These are phyloP conservation scores for Condylostylus longicornis DNA, from an alignment of 1,140 invertebrate species.

Conservation along the genomic window DNA sequence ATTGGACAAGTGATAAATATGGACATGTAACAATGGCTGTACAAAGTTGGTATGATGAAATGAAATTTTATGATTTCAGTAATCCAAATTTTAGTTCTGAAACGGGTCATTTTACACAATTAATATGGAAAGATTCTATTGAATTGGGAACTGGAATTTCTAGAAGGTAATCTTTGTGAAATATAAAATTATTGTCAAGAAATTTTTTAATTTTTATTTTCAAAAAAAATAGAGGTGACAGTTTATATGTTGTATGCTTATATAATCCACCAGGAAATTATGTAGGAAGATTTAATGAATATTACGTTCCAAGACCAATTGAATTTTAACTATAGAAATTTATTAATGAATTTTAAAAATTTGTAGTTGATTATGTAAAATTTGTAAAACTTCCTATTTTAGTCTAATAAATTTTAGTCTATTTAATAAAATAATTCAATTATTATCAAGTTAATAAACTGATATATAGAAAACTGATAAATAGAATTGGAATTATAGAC, in stretches of 20 bases:
- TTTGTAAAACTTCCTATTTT: too few relatives aligned
- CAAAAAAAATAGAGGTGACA: slow-evolving; percentile 21
- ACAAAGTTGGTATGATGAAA: slow-evolving; percentile 48
- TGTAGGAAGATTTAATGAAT: slow-evolving; percentile 46
- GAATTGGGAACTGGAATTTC: slow-evolving; percentile 54
- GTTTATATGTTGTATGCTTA: slow-evolving; percentile 48
- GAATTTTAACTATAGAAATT: too few relatives aligned
- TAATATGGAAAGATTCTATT: slow-evolving; percentile 51
- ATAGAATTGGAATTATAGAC: too few relatives aligned
- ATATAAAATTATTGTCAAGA: too few relatives aligned
- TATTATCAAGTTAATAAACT: too few relatives aligned
- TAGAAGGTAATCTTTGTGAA: slow-evolving; percentile 16
- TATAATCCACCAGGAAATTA: slow-evolving; percentile 64
- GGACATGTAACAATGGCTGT: slow-evolving; percentile 41
- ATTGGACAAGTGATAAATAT: slow-evolving; percentile 22
- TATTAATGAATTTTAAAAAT: too few relatives aligned
- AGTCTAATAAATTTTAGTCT: too few relatives aligned
- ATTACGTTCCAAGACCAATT: too few relatives aligned
- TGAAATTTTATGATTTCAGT: slow-evolving; percentile 38
- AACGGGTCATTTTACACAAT: slow-evolving; percentile 50
- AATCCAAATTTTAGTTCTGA: slow-evolving; percentile 19
- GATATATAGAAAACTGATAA: too few relatives aligned
- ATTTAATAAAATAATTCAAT: too few relatives aligned
- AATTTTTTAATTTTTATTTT: too few relatives aligned
- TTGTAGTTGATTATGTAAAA: too few relatives aligned